Conservation (phyloP, 2,113 vertebrate genomes). For the Alexandromys fortis region DNA sequence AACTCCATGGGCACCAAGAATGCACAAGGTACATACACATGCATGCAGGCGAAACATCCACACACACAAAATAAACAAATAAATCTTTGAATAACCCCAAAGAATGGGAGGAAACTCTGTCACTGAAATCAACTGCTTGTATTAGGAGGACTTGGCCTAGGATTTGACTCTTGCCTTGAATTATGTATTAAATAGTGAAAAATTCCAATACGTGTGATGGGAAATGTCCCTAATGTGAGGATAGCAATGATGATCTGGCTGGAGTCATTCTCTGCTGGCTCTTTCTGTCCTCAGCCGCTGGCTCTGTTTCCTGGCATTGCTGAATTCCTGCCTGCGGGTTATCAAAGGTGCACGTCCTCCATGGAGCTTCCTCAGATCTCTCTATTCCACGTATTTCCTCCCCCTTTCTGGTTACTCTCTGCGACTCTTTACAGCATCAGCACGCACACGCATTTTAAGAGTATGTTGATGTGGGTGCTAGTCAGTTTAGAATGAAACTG, state of each 20-base stretch:
- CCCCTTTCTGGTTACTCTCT: not conserved
- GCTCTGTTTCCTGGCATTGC: not conserved
- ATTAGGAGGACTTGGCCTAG: not conserved
- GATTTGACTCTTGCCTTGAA: constrained; percentile 35
- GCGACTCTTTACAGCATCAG: not conserved
- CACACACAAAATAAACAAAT: not conserved
- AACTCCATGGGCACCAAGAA: not conserved
- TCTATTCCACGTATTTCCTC: not conserved
- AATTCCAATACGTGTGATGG: not conserved
- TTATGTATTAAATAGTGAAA: not conserved
- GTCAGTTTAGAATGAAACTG: not conserved
- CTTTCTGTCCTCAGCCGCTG: not conserved
- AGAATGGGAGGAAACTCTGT: not conserved
- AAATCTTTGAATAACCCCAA: not conserved
- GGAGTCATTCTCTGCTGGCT: not conserved
- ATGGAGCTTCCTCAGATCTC: not conserved
- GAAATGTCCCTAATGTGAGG: not conserved
- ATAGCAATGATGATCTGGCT: not conserved
- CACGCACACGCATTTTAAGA: not conserved
- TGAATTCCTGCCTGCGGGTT: not conserved
- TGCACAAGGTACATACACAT: not conserved
- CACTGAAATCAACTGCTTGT: constrained; percentile 36
- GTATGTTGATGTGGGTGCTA: not conserved
- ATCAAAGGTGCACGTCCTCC: not conserved
- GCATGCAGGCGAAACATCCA: not conserved